A percentile compares a stretch with the other conserved stretches of the same genome.
Evolutionary conservation across 2,888 invertebrate genomes (phyloP).

Genomic region (Pandemis cinnamomeana): DNA sequence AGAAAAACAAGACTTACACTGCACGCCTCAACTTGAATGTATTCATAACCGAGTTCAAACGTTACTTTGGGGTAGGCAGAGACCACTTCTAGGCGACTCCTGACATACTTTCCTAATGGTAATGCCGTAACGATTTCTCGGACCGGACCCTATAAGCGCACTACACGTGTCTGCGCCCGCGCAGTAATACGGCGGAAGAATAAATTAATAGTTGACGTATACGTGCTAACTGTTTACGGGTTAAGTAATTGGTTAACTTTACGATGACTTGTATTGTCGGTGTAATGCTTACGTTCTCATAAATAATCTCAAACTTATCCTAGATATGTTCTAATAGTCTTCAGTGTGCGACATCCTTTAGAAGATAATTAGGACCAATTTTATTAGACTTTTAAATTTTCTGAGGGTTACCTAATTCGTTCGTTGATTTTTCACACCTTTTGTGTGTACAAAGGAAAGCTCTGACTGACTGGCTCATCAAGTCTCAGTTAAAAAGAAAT

Average conservation of each 20-base stretch:
- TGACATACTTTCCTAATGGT: slow-evolving; percentile 8
- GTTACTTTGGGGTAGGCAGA: not conserved
- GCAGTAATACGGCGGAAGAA: slow-evolving; percentile 7
- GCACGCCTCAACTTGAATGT: too few species aligned
- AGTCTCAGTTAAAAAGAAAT: too few species aligned
- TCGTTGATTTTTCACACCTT: too few species aligned
- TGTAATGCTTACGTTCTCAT: not conserved
- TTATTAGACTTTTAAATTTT: too few species aligned
- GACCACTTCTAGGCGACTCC: not conserved
- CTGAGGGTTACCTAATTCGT: too few species aligned
- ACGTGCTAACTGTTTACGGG: slow-evolving; percentile 6
- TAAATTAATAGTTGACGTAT: slow-evolving; percentile 27
- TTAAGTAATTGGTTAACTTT: not conserved
- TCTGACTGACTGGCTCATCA: too few species aligned
- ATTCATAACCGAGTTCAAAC: not conserved
- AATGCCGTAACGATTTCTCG: slow-evolving; percentile 21
- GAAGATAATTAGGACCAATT: too few species aligned
- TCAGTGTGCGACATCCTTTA: too few species aligned
- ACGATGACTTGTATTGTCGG: not conserved
- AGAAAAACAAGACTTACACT: too few species aligned
- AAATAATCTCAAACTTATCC: too few species aligned
- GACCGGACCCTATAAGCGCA: slow-evolving; percentile 25
- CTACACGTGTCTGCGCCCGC: slow-evolving; percentile 33
- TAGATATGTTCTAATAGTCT: too few species aligned
- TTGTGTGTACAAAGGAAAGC: too few species aligned